Evolutionary conservation across 2,797 vertebrate genomes (phyloP), one percentile per base, ranked within the genome.

Genomic region (Sebastes minor): DNA sequence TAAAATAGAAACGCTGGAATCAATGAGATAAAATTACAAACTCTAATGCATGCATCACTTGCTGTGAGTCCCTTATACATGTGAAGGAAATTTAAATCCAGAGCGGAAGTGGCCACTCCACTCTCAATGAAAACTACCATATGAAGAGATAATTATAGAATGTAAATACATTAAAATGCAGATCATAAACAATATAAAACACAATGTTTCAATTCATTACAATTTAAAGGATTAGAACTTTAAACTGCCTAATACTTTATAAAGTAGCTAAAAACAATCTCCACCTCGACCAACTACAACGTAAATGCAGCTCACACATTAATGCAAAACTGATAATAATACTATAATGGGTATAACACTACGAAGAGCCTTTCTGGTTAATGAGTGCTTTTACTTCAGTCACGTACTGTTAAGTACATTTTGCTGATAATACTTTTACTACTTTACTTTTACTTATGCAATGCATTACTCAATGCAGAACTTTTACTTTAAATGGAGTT

Each of bases 191-290:
- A 30, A 0, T 62, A 9, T 32, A 2, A 30, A 56, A 46, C 0
- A 18, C 42, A 46, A 46, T 1, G 42, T 18, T 46, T 46, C 0
- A 16, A 0, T 46, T 46, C 6, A 46, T 46, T 0, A 46, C 0
- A 27, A 3, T 27, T 25, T 28, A 1, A 27, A 66, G 6, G 14
- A 46, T 52, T 35, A 52, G 1, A 35, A 18, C n/a, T 69, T 53
- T n/a, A 61, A 61, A n/a, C 5, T 52, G 16, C 46, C 7, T 3
- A 4, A 16, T n/a, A 9, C 4, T 61, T 52, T 14, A 25, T 60
- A 55, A 63, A 77, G 14, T 32, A 52, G 28, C 11, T 72, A 11
- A 72, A 60, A 73, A 22, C 42, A 32, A 38, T 38, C 35, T 38
- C 7, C 25, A 71, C 33, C 14, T 38, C 13, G 35, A 46, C 49